A percentile compares a stretch with the other conserved stretches of the same genome.
Conservation (phyloP, 2,113 vertebrate species). For the Limanda limanda region DNA sequence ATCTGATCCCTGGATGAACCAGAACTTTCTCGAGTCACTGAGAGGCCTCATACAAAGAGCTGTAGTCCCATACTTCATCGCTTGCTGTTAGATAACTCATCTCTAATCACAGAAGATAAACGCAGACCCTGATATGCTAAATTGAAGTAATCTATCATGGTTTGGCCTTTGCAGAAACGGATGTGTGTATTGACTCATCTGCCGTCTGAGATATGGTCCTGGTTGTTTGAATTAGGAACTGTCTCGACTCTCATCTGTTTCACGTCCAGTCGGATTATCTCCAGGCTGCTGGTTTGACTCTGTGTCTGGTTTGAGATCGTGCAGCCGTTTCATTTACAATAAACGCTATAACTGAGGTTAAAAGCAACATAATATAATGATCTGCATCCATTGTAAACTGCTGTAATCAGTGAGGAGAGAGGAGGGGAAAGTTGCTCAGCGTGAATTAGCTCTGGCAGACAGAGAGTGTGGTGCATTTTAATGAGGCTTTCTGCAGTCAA, state of each 20-base stretch:
- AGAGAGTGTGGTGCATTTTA: background rate
- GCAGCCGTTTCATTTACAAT: background rate
- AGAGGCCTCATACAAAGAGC: conserved; percentile 25
- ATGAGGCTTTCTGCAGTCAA: background rate
- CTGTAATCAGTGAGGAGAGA: background rate
- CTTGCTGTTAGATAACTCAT: conserved; percentile 30
- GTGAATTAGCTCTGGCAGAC: background rate
- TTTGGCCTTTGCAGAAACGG: conserved; percentile 67
- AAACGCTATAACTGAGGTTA: background rate
- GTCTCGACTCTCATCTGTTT: conserved; percentile 12
- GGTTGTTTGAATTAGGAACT: conserved; percentile 38
- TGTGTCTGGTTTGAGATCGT: background rate
- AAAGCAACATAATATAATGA: background rate
- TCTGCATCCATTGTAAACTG: background rate
- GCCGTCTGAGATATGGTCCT: conserved; percentile 38
- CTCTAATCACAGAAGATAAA: conserved; percentile 51
- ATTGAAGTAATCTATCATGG: conserved; percentile 38
- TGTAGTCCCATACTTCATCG: conserved; percentile 42
- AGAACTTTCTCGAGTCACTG: background rate
- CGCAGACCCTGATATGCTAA: conserved; percentile 9
- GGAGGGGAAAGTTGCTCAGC: background rate
- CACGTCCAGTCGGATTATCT: background rate
- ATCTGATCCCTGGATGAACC: conserved; percentile 10
- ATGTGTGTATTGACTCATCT: conserved; percentile 62
- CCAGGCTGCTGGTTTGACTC: background rate